Percentiles rank a stretch among this genome's conserved stretches.
phyloP scores from a whole-genome alignment of 2,888 invertebrate species.

The Scaptomyza polygonia region DNA sequence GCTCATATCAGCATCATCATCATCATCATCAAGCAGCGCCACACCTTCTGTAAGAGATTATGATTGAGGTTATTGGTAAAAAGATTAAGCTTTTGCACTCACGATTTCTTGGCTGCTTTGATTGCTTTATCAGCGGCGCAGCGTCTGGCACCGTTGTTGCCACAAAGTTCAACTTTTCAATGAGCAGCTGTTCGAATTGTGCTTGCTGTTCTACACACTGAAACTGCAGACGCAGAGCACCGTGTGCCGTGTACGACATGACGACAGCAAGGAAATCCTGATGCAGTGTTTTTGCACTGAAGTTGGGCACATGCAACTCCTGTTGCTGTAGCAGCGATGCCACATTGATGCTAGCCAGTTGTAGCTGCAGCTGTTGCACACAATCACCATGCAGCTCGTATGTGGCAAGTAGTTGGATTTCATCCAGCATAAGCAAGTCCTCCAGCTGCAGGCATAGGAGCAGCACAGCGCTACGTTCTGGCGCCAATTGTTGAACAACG shows the following conservation, averaged over 20 bases:
- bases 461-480: slow-evolving; percentile 76
- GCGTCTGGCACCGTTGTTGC: slow-evolving; percentile 17
- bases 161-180: slow-evolving; percentile 54
- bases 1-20: not conserved
- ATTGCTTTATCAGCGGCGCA: not conserved
- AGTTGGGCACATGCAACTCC: slow-evolving; percentile 56
- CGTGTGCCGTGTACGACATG: slow-evolving; percentile 59
- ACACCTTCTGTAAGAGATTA: slow-evolving; percentile 1
- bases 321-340: slow-evolving; percentile 52
- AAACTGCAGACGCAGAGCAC: slow-evolving; percentile 57
- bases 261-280: slow-evolving; percentile 80
- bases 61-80: not conserved
- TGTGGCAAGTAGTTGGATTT: slow-evolving; percentile 39
- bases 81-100: not conserved
- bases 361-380: slow-evolving; percentile 43
- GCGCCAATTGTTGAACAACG: slow-evolving; percentile 52
- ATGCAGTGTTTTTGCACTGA: slow-evolving; percentile 63
- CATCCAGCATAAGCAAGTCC: slow-evolving; percentile 40
- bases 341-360: slow-evolving; percentile 50
- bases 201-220: slow-evolving; percentile 6
- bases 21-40: slow-evolving; percentile 38
- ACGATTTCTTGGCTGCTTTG: slow-evolving; percentile 6
- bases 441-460: slow-evolving; percentile 64
- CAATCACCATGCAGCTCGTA: slow-evolving; percentile 45
- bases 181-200: slow-evolving; percentile 66